Conservation (phyloP, 2,888 invertebrate species). For the Mesorhabditis sp. region DNA sequence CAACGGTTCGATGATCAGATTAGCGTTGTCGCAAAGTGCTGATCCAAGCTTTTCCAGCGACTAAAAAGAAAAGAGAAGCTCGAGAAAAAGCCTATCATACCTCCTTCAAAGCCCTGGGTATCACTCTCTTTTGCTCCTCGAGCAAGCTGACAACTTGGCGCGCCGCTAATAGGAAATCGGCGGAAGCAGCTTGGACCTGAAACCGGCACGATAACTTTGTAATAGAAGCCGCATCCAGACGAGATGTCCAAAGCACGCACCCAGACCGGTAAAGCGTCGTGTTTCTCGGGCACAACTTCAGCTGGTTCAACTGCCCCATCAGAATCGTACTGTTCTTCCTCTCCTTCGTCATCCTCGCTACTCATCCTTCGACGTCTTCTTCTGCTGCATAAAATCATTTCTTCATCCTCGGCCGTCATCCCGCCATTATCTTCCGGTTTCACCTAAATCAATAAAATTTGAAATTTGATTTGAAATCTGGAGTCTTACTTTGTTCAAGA, state of each 20-base stretch:
- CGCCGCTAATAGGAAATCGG: background rate
- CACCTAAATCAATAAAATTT: background rate
- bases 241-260: too few species aligned
- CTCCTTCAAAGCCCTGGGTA: background rate
- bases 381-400: background rate
- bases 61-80: background rate
- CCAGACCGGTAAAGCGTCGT: too few species aligned
- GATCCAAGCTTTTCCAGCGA: background rate
- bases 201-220: background rate
- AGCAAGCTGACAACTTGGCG: background rate
- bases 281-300: background rate
- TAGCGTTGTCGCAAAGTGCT: background rate
- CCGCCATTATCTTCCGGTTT: background rate
- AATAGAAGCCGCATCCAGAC: too few species aligned
- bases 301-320: background rate
- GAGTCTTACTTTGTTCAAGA: background rate
- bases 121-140: background rate
- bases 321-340: background rate
- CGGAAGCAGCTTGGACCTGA: background rate
- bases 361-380: background rate
- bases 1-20: background rate
- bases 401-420: background rate
- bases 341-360: background rate
- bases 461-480: background rate
- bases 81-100: background rate